Conservation (phyloP, 1,140 invertebrate species). For the Ostrea edulis region DNA sequence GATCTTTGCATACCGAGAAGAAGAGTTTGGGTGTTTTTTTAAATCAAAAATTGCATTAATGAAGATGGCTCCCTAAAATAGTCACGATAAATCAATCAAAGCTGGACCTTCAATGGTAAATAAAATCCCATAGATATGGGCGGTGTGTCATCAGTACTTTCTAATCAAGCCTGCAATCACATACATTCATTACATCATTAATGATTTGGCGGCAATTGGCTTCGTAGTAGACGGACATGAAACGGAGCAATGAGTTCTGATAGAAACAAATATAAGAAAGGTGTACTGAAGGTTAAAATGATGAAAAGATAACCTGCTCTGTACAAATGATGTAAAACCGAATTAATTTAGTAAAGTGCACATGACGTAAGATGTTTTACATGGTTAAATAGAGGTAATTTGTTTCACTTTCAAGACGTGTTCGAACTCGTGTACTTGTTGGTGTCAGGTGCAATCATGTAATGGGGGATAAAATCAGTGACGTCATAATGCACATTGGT, state of each 20-base stretch:
- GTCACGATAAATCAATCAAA: background rate
- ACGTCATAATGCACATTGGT: background rate
- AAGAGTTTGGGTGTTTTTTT: background rate
- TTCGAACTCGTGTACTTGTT: background rate
- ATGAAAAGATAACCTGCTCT: background rate
- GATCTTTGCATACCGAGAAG: background rate
- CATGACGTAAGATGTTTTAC: background rate
- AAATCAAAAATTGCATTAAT: constrained; percentile 15
- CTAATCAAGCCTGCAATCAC: background rate
- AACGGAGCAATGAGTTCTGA: background rate
- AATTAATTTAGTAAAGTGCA: constrained; percentile 21
- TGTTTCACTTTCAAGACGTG: background rate
- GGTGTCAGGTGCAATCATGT: background rate
- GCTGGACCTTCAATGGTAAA: background rate
- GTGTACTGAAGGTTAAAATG: constrained; percentile 13
- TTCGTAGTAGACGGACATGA: background rate
- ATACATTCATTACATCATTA: constrained; percentile 19
- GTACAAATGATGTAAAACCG: background rate
- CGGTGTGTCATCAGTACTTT: background rate
- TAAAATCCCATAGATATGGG: background rate
- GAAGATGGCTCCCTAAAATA: background rate
- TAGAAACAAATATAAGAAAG: background rate
- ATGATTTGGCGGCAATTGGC: constrained; percentile 28
- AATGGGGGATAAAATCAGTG: background rate
- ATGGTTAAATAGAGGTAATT: background rate